Base-by-base conservation (phyloP, 2,113 vertebrate species). In the Sorex araneus region DNA sequence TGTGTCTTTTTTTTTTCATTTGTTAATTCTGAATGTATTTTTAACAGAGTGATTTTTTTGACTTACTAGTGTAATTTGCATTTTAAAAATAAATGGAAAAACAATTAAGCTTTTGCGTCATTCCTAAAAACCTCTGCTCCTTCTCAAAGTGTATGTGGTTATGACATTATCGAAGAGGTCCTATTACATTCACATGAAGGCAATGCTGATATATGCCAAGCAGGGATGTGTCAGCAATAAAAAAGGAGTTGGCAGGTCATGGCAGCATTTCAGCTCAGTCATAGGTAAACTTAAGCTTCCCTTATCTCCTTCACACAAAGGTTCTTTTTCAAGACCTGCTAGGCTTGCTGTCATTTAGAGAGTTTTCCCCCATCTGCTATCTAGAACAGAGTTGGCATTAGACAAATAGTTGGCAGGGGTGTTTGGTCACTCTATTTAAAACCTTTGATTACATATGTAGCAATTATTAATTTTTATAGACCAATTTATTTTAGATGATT, bases 11-110 rank as follows among this genome's bases (percentile, higher is more conserved):
- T 96, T 97, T 97, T 97, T 94, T 96, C 97, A 95, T 98, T 98
- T 98, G 97, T 98, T 98, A 98, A 98, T 98, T 98, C 97, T 97
- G 98, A 98, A 98, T 98, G 98, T 98, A 98, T 98, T 98, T 98
- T 98, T 98, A 98, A 98, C 98, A 97, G 95, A 98, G 97, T 98
- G 98, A 97, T 98, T 98, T 98, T 98, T 97, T 98, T 98, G 97
- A 98, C 98, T 98, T 98, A 98, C 97, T 98, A 98, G 98, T 98
- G 98, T 98, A 98, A 98, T 98, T 98, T 98, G 98, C 98, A 98
- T 98, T 98, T 97, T 30, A 97, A 98, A 98, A 98, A 98, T 98
- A 98, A 98, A 98, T 96, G 97, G 91, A 97, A 98, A 98, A 96
- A 97, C 94, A 90, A 97, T 71, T 78, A 97, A 78, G 96, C 97